Base-by-base conservation (phyloP, 2,797 vertebrate genomes). In the Sebastes trivittatus region DNA sequence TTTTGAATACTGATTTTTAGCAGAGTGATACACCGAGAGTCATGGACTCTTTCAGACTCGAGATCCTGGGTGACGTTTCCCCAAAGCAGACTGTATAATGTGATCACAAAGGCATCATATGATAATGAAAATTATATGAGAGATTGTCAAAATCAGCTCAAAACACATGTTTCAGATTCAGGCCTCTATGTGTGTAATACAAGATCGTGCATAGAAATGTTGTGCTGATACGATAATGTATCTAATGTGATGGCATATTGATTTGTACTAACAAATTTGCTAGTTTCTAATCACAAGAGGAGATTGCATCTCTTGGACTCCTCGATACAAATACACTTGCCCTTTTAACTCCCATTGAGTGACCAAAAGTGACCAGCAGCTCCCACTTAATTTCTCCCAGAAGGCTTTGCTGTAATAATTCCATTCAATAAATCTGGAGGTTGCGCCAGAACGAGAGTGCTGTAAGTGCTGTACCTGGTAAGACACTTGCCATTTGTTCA, bases 261-360 rank as follows among this genome's bases (percentile, higher is more conserved):
- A 49, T 58, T 58, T 65, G 20, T 56, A 49, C 4, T 13, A 20
- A 55, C 13, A 46, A 18, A 9, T 46, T 63, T 42, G 27, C 13
- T 59, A 4, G n/a, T 67, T 52, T 60, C 38, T 23, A 66, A 16
- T 60, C 27, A 60, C 30, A 58, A 52, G 29, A 22, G 11, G 29
- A 23, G 32, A 60, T 11, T 73, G 23, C 16, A 32, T 61, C 58
- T 56, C 30, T 27, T 20, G 4, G 11, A 54, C 6, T 49, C 46
- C 34, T 23, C 16, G 52, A 55, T 73, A 77, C 34, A 86, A 80
- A 81, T 78, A 81, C 46, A 80, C 38, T 34, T 85, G n/a, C 63
- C 68, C 72, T 80, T 84, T 82, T 70, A 70, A 59, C 56, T 70
- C 36, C 54, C 9, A 80, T 32, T 78, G 58, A 81, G 67, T 49